These are phyloP conservation scores for Eleutherodactylus coqui DNA, from an alignment of 2,797 vertebrate genomes.

Conservation along the genomic window DNA sequence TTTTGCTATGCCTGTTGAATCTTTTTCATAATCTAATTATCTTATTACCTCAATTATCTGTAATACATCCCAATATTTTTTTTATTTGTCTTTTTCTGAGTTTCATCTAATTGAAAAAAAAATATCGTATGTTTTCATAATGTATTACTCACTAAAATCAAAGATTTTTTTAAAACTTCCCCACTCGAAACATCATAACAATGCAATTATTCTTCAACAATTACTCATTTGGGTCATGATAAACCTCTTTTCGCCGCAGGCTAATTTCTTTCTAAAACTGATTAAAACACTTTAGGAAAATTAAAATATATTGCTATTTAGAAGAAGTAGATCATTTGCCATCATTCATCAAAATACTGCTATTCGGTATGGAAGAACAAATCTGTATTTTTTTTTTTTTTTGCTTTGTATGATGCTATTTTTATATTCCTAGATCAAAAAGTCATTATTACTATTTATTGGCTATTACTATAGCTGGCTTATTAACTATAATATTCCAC, in stretches of 20 bases:
- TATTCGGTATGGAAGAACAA: neutral
- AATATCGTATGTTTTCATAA: neutral
- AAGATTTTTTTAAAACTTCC: slow-evolving; percentile 26
- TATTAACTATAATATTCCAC: neutral
- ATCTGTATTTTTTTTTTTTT: no score
- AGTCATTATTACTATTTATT: neutral
- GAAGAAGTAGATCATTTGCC: slow-evolving; percentile 21
- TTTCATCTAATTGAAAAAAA: slow-evolving; percentile 31
- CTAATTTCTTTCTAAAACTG: slow-evolving; percentile 44
- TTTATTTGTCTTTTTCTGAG: no score
- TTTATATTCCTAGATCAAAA: neutral
- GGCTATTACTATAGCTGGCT: neutral
- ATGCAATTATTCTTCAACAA: slow-evolving; percentile 55
- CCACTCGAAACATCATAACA: slow-evolving; percentile 16
- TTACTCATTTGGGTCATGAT: slow-evolving; percentile 41
- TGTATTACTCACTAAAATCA: slow-evolving; percentile 34
- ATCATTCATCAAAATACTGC: slow-evolving; percentile 14
- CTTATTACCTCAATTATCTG: slow-evolving; percentile 1
- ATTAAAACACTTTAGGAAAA: slow-evolving; percentile 46
- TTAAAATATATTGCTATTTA: slow-evolving; percentile 49
- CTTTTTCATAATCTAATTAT: slow-evolving; percentile 18
- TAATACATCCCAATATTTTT: slow-evolving; percentile 33
- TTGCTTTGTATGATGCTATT: no score
- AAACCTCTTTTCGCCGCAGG: slow-evolving; percentile 45
- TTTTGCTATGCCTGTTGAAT: neutral